Evolutionary conservation across 2,113 vertebrate species (phyloP).

Genomic region (Ranitomeya imitator): DNA sequence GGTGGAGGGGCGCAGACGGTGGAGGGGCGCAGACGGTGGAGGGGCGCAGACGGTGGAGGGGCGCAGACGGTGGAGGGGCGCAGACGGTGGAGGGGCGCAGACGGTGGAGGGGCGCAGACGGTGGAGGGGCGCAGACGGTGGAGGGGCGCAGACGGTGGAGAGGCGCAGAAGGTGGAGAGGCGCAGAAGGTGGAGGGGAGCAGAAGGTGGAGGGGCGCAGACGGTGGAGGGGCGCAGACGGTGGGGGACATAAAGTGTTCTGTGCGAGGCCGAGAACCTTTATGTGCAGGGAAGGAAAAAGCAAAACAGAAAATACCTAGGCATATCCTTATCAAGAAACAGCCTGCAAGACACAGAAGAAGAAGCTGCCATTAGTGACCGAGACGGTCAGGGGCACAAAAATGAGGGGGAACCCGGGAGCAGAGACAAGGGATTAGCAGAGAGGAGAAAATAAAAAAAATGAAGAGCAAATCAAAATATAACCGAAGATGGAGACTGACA

Average conservation of each 20-base stretch:
- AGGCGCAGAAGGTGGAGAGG: too few species aligned
- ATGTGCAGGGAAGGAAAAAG: constrained; percentile 44
- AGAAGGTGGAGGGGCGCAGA: too few species aligned
- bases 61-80: too few species aligned
- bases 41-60: too few species aligned
- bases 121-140: too few species aligned
- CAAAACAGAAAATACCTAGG: constrained; percentile 90
- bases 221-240: not conserved
- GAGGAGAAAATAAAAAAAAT: not conserved
- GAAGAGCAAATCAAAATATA: constrained; percentile 39
- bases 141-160: too few species aligned
- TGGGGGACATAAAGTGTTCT: constrained; percentile 37
- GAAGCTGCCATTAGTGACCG: constrained; percentile 76
- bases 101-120: too few species aligned
- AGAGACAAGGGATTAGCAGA: constrained; percentile 60
- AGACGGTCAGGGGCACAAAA: constrained; percentile 50
- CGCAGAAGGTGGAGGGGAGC: too few species aligned
- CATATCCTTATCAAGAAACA: constrained; percentile 99
- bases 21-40: too few species aligned
- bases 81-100: too few species aligned
- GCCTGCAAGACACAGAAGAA: constrained; percentile 86
- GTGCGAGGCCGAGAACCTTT: not conserved
- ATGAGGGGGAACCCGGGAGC: constrained; percentile 61
- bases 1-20: too few species aligned
- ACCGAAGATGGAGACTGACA: constrained; percentile 67